Evolutionary conservation across 2,888 invertebrate species (phyloP), one percentile per base, ranked within the genome.

Genomic region (Deilephila elpenor): DNA sequence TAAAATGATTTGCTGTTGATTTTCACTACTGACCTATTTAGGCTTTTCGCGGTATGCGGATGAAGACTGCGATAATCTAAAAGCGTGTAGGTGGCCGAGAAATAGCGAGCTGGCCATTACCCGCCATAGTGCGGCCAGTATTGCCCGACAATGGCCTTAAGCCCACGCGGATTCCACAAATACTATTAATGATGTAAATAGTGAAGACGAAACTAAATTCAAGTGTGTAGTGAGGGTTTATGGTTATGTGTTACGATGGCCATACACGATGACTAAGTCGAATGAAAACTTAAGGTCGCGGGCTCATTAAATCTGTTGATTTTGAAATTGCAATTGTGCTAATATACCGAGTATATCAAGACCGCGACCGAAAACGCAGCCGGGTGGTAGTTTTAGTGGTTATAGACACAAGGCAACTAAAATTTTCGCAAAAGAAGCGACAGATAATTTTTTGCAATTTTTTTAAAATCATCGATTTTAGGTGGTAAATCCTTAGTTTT

Each of bases 1-100:
- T 51, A 53, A 20, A 67, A 64, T 72, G 71, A 62, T 61, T 71
- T 71, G 51, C 67, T 32, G 72, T 71, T 29, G 51, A 59, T 61
- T 34, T 56, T 72, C 60, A 72, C 67, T 53, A 71, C 74, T 74
- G 74, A 72, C 74, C 73, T 70, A 73, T 73, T 73, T 73, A 20
- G 34, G 14, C 17, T 34, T 51, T 64, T 32, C 34, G 8, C 25
- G 44, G 51, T 25, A 67, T 67, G 67, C 67, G 67, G 67, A 67
- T 67, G 64, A 14, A 44, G 64, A 14, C 37, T 67, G 20, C 25
- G 11, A 17, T 25, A 25, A 51, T 67, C 51, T 44, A 5, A 51
- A 51, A 3, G 51, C 11, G 44, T 25, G 67, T 67, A 51, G 67
- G 67, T n/a, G 67, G 44, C 6, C n/a, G 0, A 17, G 19, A n/a